Percentiles rank a stretch among this genome's conserved stretches.
Conservation (phyloP, 2,888 invertebrate genomes). For the Dicranocentrus wangi region DNA sequence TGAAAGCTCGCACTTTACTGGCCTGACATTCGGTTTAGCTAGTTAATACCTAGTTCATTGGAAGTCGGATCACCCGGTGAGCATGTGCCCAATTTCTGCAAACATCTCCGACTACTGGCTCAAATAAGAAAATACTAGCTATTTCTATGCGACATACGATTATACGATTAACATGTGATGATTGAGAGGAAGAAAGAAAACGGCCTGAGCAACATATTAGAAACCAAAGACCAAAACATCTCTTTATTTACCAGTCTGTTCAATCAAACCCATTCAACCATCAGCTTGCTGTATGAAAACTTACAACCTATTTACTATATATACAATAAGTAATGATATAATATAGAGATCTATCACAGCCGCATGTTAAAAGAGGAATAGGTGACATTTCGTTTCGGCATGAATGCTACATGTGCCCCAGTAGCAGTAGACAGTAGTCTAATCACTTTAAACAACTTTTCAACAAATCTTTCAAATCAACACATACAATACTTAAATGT, state of each 20-base stretch:
- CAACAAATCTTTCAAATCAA: slow-evolving; percentile 8
- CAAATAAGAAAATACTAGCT: background rate
- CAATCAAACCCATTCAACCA: slow-evolving; percentile 12
- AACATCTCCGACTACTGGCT: background rate
- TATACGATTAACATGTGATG: background rate
- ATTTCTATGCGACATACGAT: background rate
- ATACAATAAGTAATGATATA: no score
- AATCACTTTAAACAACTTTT: slow-evolving; percentile 7
- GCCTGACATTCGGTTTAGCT: no score
- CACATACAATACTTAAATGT: background rate
- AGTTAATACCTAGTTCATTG: no score
- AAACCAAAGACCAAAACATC: no score
- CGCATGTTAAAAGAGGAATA: no score
- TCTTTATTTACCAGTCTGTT: background rate
- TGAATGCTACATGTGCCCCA: background rate
- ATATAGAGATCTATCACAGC: no score
- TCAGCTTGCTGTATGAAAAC: no score
- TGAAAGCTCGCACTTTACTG: no score
- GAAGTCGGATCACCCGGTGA: slow-evolving; percentile 11
- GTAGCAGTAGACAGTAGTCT: background rate
- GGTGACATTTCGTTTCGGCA: background rate
- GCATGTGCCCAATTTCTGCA: slow-evolving; percentile 15
- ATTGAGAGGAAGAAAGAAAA: background rate
- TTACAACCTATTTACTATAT: no score
- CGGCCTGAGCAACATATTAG: background rate